Conservation (phyloP, 2,888 invertebrate species). For the Hofmannophila pseudospretella region DNA sequence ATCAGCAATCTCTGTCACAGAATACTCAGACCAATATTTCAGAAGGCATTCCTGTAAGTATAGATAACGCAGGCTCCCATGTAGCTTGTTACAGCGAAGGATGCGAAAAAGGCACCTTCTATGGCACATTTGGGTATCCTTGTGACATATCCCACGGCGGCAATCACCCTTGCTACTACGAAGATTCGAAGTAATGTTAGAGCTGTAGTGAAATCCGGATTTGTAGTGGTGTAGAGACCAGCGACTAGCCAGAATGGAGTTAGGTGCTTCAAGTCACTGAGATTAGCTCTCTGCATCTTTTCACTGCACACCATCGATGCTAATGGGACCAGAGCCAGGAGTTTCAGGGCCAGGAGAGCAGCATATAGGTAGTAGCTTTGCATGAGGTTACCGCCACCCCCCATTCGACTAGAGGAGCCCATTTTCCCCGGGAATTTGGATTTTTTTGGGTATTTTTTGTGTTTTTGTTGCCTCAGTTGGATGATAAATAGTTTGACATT, state of each 20-base stretch:
- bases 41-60: slow-evolving; percentile 27
- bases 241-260: slow-evolving; percentile 53
- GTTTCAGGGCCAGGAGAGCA: slow-evolving; percentile 24
- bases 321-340: slow-evolving; percentile 30
- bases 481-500: too few relatives aligned
- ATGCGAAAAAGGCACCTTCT: slow-evolving; percentile 36
- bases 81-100: slow-evolving; percentile 35
- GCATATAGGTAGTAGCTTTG: slow-evolving; percentile 25
- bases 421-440: slow-evolving; percentile 3
- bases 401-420: not conserved
- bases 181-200: slow-evolving; percentile 30
- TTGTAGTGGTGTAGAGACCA: slow-evolving; percentile 42
- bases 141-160: slow-evolving; percentile 31
- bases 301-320: slow-evolving; percentile 29
- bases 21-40: slow-evolving; percentile 1
- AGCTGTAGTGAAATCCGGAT: slow-evolving; percentile 28
- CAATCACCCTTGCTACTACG: slow-evolving; percentile 29
- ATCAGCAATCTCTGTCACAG: not conserved
- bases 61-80: slow-evolving; percentile 40
- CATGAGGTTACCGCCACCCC: slow-evolving; percentile 10
- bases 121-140: slow-evolving; percentile 23
- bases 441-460: slow-evolving; percentile 1
- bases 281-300: slow-evolving; percentile 35
- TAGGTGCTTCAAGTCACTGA: slow-evolving; percentile 45
- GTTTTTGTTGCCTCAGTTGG: not conserved